Evolutionary conservation across 2,113 vertebrate genomes (phyloP).

Genomic region (Odontesthes bonariensis): DNA sequence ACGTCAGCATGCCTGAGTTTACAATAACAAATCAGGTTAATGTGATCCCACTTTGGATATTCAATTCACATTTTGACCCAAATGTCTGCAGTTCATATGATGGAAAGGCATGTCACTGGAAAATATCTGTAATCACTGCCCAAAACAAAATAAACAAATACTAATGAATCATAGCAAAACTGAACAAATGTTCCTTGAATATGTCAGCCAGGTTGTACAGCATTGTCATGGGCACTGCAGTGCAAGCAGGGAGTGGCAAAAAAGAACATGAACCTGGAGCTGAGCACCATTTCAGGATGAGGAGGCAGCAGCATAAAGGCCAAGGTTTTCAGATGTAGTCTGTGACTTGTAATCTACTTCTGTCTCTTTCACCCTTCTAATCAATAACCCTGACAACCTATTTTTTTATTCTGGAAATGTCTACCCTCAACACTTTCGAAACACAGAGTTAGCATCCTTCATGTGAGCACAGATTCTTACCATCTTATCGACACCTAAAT

Average conservation of each 20-base stretch:
- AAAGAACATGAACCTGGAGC: constrained; percentile 31
- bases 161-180: too few relatives aligned
- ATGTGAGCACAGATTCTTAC: background rate
- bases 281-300: constrained; percentile 39
- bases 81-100: too few relatives aligned
- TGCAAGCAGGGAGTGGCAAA: constrained; percentile 29
- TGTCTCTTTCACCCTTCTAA: constrained; percentile 30
- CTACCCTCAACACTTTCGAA: constrained; percentile 14
- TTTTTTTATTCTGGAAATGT: constrained; percentile 26
- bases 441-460: background rate
- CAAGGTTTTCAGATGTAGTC: constrained; percentile 28
- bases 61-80: too few relatives aligned
- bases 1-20: too few relatives aligned
- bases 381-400: constrained; percentile 45
- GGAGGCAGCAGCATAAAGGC: constrained; percentile 43
- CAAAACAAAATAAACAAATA: too few relatives aligned
- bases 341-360: constrained; percentile 57
- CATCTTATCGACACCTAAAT: background rate
- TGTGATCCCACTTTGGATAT: too few relatives aligned
- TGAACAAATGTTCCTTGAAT: too few relatives aligned
- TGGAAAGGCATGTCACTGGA: too few relatives aligned
- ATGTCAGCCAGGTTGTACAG: background rate
- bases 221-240: constrained; percentile 27
- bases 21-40: too few relatives aligned
- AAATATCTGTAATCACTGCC: too few relatives aligned